phyloP scores from a whole-genome alignment of 2,888 invertebrate species.

The Myopa tessellatipennis region DNA sequence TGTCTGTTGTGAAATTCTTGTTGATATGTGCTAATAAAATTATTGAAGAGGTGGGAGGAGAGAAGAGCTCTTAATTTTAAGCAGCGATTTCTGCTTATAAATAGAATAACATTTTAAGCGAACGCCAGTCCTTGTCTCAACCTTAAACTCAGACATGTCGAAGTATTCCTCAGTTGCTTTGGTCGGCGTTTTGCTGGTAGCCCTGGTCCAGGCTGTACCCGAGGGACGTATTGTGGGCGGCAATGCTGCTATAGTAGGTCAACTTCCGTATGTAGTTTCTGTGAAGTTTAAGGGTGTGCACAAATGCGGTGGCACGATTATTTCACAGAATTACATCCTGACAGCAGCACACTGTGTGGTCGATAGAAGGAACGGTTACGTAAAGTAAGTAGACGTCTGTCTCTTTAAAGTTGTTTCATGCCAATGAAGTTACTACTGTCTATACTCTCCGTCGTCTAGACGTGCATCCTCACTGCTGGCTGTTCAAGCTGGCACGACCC shows the following conservation, averaged over 20 bases:
- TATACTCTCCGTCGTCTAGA: slow-evolving; percentile 43
- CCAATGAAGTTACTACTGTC: no score
- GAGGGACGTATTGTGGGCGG: slow-evolving; percentile 62
- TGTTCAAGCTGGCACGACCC: slow-evolving; percentile 60
- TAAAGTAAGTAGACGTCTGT: slow-evolving; percentile 50
- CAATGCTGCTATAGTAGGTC: slow-evolving; percentile 60
- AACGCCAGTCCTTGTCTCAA: no score
- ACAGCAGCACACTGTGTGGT: slow-evolving; percentile 61
- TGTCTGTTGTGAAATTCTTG: no score
- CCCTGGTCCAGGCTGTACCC: slow-evolving; percentile 44
- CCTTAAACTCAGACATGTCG: neutral
- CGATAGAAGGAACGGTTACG: slow-evolving; percentile 49
- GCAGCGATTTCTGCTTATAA: no score
- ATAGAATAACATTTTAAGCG: no score
- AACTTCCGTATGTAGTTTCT: slow-evolving; percentile 65
- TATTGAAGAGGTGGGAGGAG: no score
- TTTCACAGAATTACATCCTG: slow-evolving; percentile 49
- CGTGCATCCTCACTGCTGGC: slow-evolving; percentile 57
- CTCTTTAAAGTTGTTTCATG: neutral
- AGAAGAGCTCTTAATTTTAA: no score
- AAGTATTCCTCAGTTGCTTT: no score
- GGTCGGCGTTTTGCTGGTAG: neutral
- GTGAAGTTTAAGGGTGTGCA: slow-evolving; percentile 54
- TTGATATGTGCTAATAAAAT: no score
- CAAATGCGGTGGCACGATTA: slow-evolving; percentile 61